Percentiles rank a stretch among this genome's conserved stretches.
These are phyloP conservation scores for Zeugodacus cucurbitae DNA, from an alignment of 1,140 invertebrate genomes.

Conservation along the genomic window DNA sequence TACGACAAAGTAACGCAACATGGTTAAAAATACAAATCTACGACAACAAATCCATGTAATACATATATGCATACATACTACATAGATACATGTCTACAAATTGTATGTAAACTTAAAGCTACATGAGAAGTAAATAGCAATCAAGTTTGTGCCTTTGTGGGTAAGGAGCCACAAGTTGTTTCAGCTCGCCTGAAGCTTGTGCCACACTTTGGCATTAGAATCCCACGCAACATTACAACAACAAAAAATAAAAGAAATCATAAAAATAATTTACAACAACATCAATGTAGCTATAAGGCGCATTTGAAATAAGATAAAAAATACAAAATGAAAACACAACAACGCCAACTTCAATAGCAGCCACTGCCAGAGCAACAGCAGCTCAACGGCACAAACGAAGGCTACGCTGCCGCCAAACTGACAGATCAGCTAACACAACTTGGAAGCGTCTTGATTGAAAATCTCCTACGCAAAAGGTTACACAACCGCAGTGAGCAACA, in stretches of 20 bases:
- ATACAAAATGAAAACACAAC: neutral
- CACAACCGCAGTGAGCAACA: slow-evolving; percentile 7
- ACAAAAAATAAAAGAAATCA: neutral
- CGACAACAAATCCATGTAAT: neutral
- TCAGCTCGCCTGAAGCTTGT: neutral
- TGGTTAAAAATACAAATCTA: neutral
- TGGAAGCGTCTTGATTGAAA: neutral
- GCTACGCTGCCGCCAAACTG: neutral
- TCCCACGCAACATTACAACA: slow-evolving; percentile 20
- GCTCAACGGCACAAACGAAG: slow-evolving; percentile 5
- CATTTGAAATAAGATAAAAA: neutral
- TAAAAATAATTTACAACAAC: neutral
- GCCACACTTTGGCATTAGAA: slow-evolving; percentile 36
- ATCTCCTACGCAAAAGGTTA: slow-evolving; percentile 30
- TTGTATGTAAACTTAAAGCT: neutral
- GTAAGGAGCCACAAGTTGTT: slow-evolving; percentile 2
- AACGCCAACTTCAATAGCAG: neutral
- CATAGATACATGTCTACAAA: neutral
- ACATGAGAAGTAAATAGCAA: slow-evolving; percentile 8
- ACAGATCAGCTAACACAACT: neutral
- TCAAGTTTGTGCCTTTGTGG: neutral
- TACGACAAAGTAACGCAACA: slow-evolving; percentile 34
- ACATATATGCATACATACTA: neutral
- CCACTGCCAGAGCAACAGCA: neutral
- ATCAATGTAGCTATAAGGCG: neutral